Percentiles rank a stretch among this genome's conserved stretches.
These are phyloP conservation scores for Watersipora subatra DNA, from an alignment of 1,140 invertebrate species.

Conservation along the genomic window DNA sequence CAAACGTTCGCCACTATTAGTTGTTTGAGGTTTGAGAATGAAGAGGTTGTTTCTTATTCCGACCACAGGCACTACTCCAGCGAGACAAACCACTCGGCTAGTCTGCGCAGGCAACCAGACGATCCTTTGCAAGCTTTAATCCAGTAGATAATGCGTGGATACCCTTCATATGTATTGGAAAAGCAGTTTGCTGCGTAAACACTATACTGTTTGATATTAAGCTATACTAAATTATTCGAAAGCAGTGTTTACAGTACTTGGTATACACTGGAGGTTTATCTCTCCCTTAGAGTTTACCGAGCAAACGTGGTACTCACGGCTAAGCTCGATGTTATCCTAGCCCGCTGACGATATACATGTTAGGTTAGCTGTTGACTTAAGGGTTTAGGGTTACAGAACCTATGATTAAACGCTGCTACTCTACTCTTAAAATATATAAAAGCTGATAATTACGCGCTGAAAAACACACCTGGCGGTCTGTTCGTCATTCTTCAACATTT, in stretches of 20 bases:
- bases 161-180: neutral
- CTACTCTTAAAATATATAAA: too few species aligned
- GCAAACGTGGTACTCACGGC: neutral
- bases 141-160: neutral
- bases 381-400: neutral
- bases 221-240: neutral
- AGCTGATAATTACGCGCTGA: too few species aligned
- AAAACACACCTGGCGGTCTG: too few species aligned
- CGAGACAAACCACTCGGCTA: too few species aligned
- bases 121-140: too few species aligned
- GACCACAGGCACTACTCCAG: too few species aligned
- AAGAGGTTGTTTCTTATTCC: too few species aligned
- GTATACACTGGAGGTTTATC: too few species aligned
- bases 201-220: neutral
- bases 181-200: neutral
- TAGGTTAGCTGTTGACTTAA: neutral
- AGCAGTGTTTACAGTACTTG: too few species aligned
- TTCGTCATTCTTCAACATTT: too few species aligned
- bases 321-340: neutral
- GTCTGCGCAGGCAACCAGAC: too few species aligned
- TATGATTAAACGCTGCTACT: neutral
- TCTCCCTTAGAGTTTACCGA: neutral
- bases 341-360: neutral
- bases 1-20: neutral
- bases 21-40: neutral